Conservation (phyloP, 1,140 invertebrate genomes). For the Stegodyphus dumicola region DNA sequence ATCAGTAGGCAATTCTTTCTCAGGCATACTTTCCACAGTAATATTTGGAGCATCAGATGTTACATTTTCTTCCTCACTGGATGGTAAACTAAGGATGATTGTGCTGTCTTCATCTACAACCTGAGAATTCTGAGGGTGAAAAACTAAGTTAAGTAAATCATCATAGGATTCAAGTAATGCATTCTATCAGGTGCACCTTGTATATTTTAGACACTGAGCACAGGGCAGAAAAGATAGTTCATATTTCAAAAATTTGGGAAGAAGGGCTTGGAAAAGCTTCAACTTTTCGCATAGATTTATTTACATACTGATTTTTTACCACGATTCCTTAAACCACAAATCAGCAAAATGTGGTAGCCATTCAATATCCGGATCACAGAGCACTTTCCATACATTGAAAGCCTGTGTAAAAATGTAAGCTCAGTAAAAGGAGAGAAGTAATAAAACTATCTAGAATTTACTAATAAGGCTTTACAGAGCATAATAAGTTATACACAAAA, state of each 20-base stretch:
- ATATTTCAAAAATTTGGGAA: neutral
- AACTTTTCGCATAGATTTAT: neutral
- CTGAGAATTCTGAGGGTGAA: conserved; percentile 48
- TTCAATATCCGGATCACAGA: conserved; percentile 24
- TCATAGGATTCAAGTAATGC: neutral
- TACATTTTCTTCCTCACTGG: conserved; percentile 44
- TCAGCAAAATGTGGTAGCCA: conserved; percentile 25
- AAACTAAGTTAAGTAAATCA: conserved; percentile 17
- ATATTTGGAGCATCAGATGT: conserved; percentile 19
- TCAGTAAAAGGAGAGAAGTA: neutral
- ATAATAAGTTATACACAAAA: too few species aligned
- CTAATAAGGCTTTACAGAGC: too few species aligned
- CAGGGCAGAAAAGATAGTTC: neutral
- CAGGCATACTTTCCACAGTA: conserved; percentile 25
- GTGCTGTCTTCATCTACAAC: conserved; percentile 56
- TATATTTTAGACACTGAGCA: neutral
- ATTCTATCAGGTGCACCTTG: neutral
- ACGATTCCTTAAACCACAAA: conserved; percentile 14
- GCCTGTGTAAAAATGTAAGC: conserved; percentile 24
- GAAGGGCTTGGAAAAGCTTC: neutral
- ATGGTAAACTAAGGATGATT: conserved; percentile 48
- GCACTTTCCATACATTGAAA: conserved; percentile 24
- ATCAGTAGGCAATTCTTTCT: conserved; percentile 33
- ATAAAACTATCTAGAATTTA: neutral
- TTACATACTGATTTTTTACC: neutral